These are phyloP conservation scores for Trypoxylon attenuatum DNA, from an alignment of 2,888 invertebrate genomes.

Conservation along the genomic window DNA sequence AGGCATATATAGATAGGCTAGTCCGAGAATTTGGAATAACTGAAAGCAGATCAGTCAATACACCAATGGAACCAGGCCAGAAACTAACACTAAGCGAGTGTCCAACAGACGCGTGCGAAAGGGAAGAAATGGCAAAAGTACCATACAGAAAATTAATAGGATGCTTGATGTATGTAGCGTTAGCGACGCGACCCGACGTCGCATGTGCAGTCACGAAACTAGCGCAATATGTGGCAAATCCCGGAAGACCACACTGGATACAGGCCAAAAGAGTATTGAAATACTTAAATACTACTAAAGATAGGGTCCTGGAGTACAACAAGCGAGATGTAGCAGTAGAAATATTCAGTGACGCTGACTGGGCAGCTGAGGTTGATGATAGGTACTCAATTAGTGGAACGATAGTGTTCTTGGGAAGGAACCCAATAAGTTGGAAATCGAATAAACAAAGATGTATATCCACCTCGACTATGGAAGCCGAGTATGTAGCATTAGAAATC, in stretches of 20 bases:
- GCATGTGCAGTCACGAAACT: constrained; percentile 7
- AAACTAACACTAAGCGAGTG: constrained; percentile 8
- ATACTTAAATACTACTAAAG: constrained; percentile 4
- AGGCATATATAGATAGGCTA: background rate
- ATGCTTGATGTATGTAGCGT: constrained; percentile 8
- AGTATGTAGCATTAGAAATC: constrained; percentile 1
- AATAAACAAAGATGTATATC: constrained; percentile 15
- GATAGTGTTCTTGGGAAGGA: background rate
- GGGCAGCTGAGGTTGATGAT: constrained; percentile 12
- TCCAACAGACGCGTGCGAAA: background rate
- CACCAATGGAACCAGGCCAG: background rate
- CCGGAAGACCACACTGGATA: constrained; percentile 4
- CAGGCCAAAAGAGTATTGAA: constrained; percentile 4
- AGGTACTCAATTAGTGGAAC: constrained; percentile 2
- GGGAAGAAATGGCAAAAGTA: background rate
- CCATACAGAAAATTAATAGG: constrained; percentile 7
- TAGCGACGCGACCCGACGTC: constrained; percentile 9
- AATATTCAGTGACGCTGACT: constrained; percentile 13
- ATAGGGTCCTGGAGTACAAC: background rate
- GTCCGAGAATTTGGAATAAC: background rate
- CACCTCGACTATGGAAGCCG: constrained; percentile 3
- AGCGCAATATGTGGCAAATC: constrained; percentile 4
- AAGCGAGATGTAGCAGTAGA: background rate
- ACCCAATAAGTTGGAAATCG: constrained; percentile 3
- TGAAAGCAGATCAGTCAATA: constrained; percentile 2